These are phyloP conservation scores for Hyperopisus bebe DNA, from an alignment of 2,113 vertebrate species.

Conservation along the genomic window DNA sequence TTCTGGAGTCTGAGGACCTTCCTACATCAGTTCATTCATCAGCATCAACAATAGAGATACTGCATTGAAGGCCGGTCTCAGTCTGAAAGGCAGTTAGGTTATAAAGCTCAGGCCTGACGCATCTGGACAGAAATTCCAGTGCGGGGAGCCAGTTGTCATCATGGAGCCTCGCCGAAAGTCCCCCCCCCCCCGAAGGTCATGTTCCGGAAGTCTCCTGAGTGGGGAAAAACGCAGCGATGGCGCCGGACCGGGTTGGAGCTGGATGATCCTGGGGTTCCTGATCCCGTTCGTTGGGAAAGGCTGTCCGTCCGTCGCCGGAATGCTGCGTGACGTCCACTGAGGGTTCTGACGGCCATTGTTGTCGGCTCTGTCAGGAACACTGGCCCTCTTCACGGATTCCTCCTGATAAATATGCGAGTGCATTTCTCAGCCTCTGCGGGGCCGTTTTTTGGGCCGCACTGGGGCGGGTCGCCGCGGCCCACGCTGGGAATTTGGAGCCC, in stretches of 20 bases:
- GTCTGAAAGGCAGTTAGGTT: conserved; percentile 47
- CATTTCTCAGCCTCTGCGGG: conserved; percentile 48
- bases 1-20: background rate
- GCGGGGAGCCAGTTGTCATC: background rate
- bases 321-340: conserved; percentile 37
- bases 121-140: conserved; percentile 36
- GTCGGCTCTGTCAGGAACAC: conserved; percentile 44
- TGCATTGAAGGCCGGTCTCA: conserved; percentile 17
- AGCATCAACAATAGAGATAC: background rate
- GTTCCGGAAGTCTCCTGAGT: background rate
- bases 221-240: background rate
- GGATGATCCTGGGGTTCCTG: background rate
- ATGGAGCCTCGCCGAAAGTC: background rate
- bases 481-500: conserved; percentile 46
- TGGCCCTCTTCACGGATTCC: conserved; percentile 50
- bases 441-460: conserved; percentile 50
- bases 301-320: conserved; percentile 36
- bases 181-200: background rate
- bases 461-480: conserved; percentile 21
- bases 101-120: conserved; percentile 41
- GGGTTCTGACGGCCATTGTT: conserved; percentile 50
- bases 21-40: background rate
- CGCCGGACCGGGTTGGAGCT: background rate
- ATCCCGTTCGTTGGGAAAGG: background rate
- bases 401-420: conserved; percentile 40